Base-by-base conservation (phyloP, 2,113 vertebrate genomes). In the Dascyllus trimaculatus region DNA sequence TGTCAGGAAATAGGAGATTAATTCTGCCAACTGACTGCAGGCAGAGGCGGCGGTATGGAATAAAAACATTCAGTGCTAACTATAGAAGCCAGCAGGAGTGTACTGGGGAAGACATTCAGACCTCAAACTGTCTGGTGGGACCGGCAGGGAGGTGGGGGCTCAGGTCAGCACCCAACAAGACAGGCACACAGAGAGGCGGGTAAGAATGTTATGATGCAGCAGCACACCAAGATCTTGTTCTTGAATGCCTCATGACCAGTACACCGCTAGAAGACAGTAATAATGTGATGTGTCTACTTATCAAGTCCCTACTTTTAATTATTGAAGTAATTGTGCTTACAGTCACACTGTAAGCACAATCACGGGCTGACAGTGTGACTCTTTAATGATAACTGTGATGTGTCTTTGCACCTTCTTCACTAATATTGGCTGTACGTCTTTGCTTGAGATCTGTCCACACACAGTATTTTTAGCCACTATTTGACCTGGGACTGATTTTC, bases 1-100 rank as follows among this genome's bases (percentile, higher is more conserved):
- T 87, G 79, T 73, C 85, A 76, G 71, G 62, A 72, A 69, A 45
- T 70, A 60, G 74, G 61, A 59, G 57, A 82, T 75, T 38, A 57
- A 81, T 69, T 54, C 48, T 53, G 76, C 68, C 61, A 56, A 48
- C n/a, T 26, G 66, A 46, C 71, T 38, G 53, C 68, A 71, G 54
- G 54, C 43, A 48, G 26, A 54, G 29, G 38, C 56, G 11, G 75
- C 49, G 65, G 45, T 60, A 21, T 45, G 18, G 51, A 40, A 70
- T 21, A 60, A 68, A 45, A 13, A 45, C 53, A 51, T 53, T 64
- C n/a, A 51, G 11, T 29, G 9, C 65, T 51, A 54, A 71, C 45
- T 63, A 66, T 22, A 57, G 68, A 75, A 53, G 77, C 62, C 57
- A 13, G 32, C 32, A 9, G 32, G 32, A 35, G 0, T 35, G 9